Conservation (phyloP, 2,113 vertebrate species). For the Oreocharis arfaki region DNA sequence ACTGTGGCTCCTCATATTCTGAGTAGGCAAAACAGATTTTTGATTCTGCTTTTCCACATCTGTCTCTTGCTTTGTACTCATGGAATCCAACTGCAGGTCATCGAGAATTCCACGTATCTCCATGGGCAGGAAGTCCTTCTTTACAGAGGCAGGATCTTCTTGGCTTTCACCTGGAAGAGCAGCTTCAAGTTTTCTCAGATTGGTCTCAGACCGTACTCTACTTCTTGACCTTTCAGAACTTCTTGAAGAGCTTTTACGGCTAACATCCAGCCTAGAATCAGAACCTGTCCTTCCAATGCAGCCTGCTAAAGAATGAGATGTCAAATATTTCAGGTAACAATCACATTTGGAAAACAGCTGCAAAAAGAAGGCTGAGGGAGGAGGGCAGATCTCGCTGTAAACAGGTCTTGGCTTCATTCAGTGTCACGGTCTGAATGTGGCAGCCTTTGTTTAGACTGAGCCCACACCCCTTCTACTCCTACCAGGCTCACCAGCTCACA, state of each 20-base stretch:
- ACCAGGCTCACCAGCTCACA: not conserved
- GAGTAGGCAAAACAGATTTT: constrained; percentile 56
- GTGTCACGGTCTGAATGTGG: not conserved
- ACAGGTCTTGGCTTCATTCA: not conserved
- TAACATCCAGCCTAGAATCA: constrained; percentile 71
- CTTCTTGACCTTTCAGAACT: constrained; percentile 66
- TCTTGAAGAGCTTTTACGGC: constrained; percentile 51
- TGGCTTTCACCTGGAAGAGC: constrained; percentile 41
- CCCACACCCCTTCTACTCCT: not conserved
- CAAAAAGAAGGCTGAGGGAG: not conserved
- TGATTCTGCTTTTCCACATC: constrained; percentile 62
- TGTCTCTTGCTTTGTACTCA: constrained; percentile 57
- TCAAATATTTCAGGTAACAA: not conserved
- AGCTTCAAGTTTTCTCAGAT: constrained; percentile 57
- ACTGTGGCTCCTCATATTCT: constrained; percentile 76
- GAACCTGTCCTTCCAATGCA: constrained; percentile 72
- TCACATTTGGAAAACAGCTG: not conserved
- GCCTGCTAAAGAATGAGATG: constrained; percentile 20
- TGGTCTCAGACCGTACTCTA: constrained; percentile 65
- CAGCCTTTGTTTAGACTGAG: not conserved
- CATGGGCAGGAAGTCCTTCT: constrained; percentile 80
- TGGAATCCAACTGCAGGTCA: constrained; percentile 84
- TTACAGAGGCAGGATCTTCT: constrained; percentile 63
- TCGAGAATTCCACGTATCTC: constrained; percentile 90
- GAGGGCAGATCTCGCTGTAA: not conserved